Evolutionary conservation across 2,888 invertebrate species (phyloP).

Genomic region (Ornithoptera alexandrae): DNA sequence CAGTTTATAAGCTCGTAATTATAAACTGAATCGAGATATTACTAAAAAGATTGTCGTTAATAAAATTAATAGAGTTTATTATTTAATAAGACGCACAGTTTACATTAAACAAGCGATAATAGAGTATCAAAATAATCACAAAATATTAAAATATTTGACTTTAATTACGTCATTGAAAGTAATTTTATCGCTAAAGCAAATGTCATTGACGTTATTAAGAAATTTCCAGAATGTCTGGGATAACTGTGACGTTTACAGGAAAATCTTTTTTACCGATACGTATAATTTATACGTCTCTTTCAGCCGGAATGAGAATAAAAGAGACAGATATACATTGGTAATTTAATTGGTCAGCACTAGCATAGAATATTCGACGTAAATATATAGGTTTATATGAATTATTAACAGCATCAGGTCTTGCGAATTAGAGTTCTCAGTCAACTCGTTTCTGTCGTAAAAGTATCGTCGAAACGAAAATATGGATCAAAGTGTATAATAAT

Average conservation of each 20-base stretch:
- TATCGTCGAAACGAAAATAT: conserved; percentile 36
- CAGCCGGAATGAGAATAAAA: background rate
- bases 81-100: background rate
- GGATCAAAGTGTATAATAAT: conserved; percentile 37
- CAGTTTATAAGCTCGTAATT: background rate
- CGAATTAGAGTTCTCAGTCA: conserved; percentile 39
- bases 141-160: background rate
- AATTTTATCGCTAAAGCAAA: conserved; percentile 2
- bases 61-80: background rate
- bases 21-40: background rate
- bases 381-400: conserved; percentile 23
- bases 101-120: background rate
- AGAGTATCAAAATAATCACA: background rate
- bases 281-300: conserved; percentile 5
- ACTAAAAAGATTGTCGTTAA: background rate
- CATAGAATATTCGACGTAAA: conserved; percentile 42
- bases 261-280: conserved; percentile 4
- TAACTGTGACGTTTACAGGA: conserved; percentile 5
- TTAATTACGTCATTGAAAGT: background rate
- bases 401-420: conserved; percentile 47
- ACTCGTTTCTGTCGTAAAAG: conserved; percentile 39
- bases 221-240: conserved; percentile 28
- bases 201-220: conserved; percentile 11
- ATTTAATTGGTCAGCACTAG: conserved; percentile 20
- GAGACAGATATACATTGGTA: conserved; percentile 10